Evolutionary conservation across 1,140 invertebrate species (phyloP), one percentile per base, ranked within the genome.

Genomic region (Brachionus angularis): DNA sequence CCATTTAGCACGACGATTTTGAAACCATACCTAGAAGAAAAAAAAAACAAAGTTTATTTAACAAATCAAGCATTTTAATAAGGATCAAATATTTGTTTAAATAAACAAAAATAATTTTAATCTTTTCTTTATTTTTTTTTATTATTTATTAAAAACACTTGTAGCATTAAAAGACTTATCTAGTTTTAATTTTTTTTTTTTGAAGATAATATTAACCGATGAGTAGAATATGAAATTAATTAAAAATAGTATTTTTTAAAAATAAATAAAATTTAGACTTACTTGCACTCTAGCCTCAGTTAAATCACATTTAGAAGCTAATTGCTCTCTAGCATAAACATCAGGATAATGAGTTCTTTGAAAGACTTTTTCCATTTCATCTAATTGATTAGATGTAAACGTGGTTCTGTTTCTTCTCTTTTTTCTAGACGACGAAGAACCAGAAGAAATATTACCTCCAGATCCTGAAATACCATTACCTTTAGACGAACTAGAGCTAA

Each of bases 1-100:
- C 94, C 94, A 98, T 81, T 98, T 98, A 73, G 95, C 94, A 64
- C 95, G 85, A 36, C 95, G 86, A 80, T 98, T 98, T 85, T 98
- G 93, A 82, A 98, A 98, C 95, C 95, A 98, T 0, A 98, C 95
- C 95, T 98, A 85, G 27, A 23, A 75, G 36, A 72, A 71, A 74
- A 64, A 47, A 73, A 72, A 49, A 31, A 42, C 14, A 21, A 39
- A 39, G 14, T 18, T 14, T 73, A 29, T 7, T 10, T 23, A 4
- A 21, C 5, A n/a, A n/a, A n/a, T n/a, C n/a, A n/a, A n/a, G n/a
- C 16, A 49, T 27, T 44, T 33, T 23, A 5, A 25, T n/a, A n/a
- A n/a, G n/a, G n/a, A n/a, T n/a, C n/a, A n/a, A n/a, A n/a, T n/a
- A n/a, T n/a, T n/a, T n/a, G n/a, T n/a, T n/a, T n/a, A n/a, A n/a